phyloP scores from a whole-genome alignment of 2,113 vertebrate species.

The Acanthisitta chloris region DNA sequence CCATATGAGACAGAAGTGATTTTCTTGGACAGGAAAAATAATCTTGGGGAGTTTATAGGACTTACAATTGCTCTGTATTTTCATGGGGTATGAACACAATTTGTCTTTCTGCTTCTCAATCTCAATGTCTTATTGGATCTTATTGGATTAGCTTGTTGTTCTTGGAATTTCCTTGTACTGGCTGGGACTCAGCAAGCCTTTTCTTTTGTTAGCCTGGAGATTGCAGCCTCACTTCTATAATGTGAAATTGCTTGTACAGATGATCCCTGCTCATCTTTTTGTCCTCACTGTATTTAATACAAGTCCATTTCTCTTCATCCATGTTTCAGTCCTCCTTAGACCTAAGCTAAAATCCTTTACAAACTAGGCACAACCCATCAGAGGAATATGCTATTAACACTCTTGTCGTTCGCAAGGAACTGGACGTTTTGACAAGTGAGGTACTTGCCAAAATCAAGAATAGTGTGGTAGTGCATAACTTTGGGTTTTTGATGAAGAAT shows the following conservation, averaged over 20 bases:
- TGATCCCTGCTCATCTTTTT: not conserved
- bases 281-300: not conserved
- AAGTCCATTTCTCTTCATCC: not conserved
- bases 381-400: not conserved
- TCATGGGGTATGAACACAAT: slow-evolving; percentile 50
- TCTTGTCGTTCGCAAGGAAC: not conserved
- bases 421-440: not conserved
- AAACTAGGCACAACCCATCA: not conserved
- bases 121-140: slow-evolving; percentile 51
- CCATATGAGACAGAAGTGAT: slow-evolving; percentile 63
- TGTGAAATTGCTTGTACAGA: not conserved
- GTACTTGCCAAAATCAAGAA: not conserved
- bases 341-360: not conserved
- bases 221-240: not conserved
- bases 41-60: slow-evolving; percentile 50
- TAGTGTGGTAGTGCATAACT: not conserved
- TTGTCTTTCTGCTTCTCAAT: slow-evolving; percentile 54
- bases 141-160: slow-evolving; percentile 65
- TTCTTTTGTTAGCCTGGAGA: slow-evolving; percentile 33
- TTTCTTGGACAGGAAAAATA: slow-evolving; percentile 59
- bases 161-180: slow-evolving; percentile 55
- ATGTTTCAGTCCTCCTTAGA: not conserved
- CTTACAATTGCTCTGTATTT: slow-evolving; percentile 57
- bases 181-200: slow-evolving; percentile 4
- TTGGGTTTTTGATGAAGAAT: not conserved